Percentiles rank a stretch among this genome's conserved stretches.
These are phyloP conservation scores for Ptilonorhynchus violaceus DNA, from an alignment of 2,113 vertebrate genomes.

Conservation along the genomic window DNA sequence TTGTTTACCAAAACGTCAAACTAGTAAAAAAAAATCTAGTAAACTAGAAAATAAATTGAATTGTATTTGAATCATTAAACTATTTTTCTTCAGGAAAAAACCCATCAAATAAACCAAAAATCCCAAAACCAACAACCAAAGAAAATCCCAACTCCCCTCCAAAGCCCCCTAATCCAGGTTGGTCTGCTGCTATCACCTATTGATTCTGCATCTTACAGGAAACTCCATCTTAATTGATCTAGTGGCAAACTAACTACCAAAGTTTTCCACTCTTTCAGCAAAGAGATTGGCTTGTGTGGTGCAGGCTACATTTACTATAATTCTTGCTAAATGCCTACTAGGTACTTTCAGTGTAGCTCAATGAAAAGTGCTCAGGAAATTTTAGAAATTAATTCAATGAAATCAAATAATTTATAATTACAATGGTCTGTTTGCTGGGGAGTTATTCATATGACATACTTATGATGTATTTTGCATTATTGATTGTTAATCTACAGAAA, in stretches of 20 bases:
- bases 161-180: fast-evolving
- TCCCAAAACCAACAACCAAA: neutral
- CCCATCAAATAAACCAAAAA: neutral
- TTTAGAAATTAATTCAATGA: neutral
- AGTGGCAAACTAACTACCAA: neutral
- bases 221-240: neutral
- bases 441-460: neutral
- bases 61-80: neutral
- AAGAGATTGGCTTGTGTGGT: neutral
- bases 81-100: neutral
- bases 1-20: neutral
- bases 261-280: neutral
- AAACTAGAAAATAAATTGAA: neutral
- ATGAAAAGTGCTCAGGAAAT: neutral
- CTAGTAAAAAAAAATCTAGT: neutral
- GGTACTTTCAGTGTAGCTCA: neutral
- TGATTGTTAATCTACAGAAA: neutral
- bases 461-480: neutral
- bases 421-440: neutral
- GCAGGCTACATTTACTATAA: neutral
- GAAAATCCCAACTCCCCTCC: fast-evolving
- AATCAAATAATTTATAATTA: neutral
- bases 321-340: neutral
- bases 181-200: fast-evolving
- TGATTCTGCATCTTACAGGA: neutral